Conservation (phyloP, 2,113 vertebrate genomes). For the Leuciscus idus region DNA sequence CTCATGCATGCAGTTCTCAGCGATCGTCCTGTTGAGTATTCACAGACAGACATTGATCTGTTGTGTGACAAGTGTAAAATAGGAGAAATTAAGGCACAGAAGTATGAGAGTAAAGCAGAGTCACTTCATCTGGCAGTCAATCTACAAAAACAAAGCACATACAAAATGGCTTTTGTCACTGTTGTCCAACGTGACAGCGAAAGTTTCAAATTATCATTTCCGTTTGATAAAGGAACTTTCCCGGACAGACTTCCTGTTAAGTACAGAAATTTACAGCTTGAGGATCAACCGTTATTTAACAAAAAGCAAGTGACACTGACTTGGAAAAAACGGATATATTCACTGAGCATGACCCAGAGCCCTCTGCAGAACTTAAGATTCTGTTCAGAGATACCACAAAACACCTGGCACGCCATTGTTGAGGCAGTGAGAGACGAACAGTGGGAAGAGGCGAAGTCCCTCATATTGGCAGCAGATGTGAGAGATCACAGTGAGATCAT, state of each 20-base stretch:
- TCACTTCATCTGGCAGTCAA: constrained; percentile 71
- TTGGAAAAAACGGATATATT: constrained; percentile 80
- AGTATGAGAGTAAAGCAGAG: constrained; percentile 63
- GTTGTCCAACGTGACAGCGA: constrained; percentile 58
- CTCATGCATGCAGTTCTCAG: constrained; percentile 64
- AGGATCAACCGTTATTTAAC: constrained; percentile 67
- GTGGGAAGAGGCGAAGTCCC: constrained; percentile 42
- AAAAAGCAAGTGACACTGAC: constrained; percentile 62
- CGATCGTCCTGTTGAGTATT: constrained; percentile 63
- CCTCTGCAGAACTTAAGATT: neutral
- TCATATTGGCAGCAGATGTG: constrained; percentile 2
- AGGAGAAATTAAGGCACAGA: constrained; percentile 59
- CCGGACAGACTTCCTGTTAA: constrained; percentile 61
- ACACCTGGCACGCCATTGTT: constrained; percentile 71
- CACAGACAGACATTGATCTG: constrained; percentile 67
- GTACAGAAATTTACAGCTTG: constrained; percentile 77
- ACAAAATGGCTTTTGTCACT: constrained; percentile 75
- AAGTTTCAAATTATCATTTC: constrained; percentile 76
- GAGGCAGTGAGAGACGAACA: constrained; percentile 63
- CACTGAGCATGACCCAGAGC: constrained; percentile 3
- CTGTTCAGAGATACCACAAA: constrained; percentile 42
- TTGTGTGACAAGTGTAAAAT: constrained; percentile 70
- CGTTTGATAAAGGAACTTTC: constrained; percentile 70
- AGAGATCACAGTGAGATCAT: neutral
- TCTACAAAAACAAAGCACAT: constrained; percentile 69